Conservation (phyloP, 2,797 vertebrate species). For the Microhierax caerulescens region DNA sequence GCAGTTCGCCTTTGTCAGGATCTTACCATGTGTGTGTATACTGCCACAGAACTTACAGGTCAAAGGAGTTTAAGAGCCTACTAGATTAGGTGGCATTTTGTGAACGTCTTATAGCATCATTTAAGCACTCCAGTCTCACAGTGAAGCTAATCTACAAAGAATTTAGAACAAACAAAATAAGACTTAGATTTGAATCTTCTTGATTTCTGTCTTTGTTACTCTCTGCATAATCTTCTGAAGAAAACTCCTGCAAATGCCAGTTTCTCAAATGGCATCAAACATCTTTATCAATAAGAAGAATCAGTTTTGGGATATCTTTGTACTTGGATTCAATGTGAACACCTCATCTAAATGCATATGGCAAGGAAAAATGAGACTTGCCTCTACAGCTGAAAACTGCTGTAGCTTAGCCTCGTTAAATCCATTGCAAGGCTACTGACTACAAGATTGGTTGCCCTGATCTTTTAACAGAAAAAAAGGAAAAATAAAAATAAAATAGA, state of each 20-base stretch:
- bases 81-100: not conserved
- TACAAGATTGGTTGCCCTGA: not conserved
- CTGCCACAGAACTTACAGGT: not conserved
- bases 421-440: not conserved
- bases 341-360: not conserved
- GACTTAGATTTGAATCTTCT: not conserved
- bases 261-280: not conserved
- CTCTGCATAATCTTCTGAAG: not conserved
- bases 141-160: not conserved
- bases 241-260: not conserved
- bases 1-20: not conserved
- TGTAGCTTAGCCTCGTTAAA: not conserved
- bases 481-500: not conserved
- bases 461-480: not conserved
- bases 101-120: rapidly evolving
- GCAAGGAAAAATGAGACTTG: not conserved
- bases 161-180: not conserved
- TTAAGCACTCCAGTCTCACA: not conserved
- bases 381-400: not conserved
- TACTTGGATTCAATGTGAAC: not conserved
- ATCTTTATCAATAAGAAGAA: not conserved
- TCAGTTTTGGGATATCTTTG: not conserved
- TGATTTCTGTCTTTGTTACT: not conserved
- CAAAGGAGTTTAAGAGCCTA: not conserved
- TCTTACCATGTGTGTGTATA: not conserved